A percentile compares a stretch with the other conserved stretches of the same genome.
Conservation (phyloP, 2,797 vertebrate species). For the Arnoldichthys spilopterus region DNA sequence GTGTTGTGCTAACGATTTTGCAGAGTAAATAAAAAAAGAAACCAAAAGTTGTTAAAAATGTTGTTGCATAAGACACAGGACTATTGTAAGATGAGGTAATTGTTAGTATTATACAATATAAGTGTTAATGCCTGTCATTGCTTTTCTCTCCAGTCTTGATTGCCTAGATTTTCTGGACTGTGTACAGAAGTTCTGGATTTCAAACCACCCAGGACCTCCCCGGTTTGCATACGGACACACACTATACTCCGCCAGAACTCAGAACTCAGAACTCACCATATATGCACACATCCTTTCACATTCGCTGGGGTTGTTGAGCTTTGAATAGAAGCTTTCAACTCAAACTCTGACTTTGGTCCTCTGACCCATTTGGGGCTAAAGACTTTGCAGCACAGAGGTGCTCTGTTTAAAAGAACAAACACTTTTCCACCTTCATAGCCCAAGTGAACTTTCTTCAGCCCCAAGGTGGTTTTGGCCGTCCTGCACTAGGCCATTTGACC, state of each 20-base stretch:
- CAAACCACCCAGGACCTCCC: constrained; percentile 36
- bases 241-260: constrained; percentile 27
- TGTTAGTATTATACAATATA: not conserved
- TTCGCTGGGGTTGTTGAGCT: constrained; percentile 24
- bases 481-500: constrained; percentile 33
- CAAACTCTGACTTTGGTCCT: not conserved
- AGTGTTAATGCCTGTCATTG: not conserved
- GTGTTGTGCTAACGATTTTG: too few species aligned
- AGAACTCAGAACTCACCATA: constrained; percentile 31
- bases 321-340: not conserved
- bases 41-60: not conserved
- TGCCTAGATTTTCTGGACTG: constrained; percentile 38
- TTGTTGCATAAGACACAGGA: not conserved
- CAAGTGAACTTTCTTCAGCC: constrained; percentile 14
- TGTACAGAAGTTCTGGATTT: constrained; percentile 47
- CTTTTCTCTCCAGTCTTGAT: constrained; percentile 56
- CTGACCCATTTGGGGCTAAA: not conserved
- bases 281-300: constrained; percentile 34
- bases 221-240: constrained; percentile 33
- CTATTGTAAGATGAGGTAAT: not conserved
- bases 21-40: not conserved
- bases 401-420: not conserved
- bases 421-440: not conserved
- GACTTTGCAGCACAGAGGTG: constrained; percentile 25
- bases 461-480: constrained; percentile 30